Evolutionary conservation across 1,140 invertebrate species (phyloP), one percentile per base, ranked within the genome.

Genomic region (Notospermus geniculatus): DNA sequence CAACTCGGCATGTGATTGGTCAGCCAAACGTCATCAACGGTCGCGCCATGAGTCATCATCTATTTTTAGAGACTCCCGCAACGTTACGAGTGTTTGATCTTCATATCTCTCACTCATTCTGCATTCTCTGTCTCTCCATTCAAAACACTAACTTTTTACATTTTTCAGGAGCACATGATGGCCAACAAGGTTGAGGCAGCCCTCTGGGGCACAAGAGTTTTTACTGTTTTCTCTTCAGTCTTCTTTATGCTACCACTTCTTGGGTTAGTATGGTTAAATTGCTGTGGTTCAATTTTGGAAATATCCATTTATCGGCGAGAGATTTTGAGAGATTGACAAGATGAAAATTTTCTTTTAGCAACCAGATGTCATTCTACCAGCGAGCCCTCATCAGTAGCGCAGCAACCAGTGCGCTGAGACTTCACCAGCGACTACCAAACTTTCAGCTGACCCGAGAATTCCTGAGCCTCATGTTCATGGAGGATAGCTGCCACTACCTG

Each of bases 401-500:
- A 27, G 94, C 93, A 4, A 95, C 91, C 2, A 96, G 92, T 74
- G 93, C 95, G 2, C 82, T 98, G 36, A 84, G 95, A 57, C 84
- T 99, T 59, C 94, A 98, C 81, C 95, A 98, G 80, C 86, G 95
- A 62, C 81, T 98, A 54, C 92, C 92, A 22, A 72, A 77, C 32
- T 89, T 96, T 62, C 86, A 88, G 55, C 83, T 97, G 30, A 90
- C 85, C 56, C 82, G 89, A 63, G 88, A 92, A 76, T 97, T 95
- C 78, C 80, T 97, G 30, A 83, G 85, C 13, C 79, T 84, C 7
- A 78, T 98, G 59, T 84, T 97, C 64, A 71, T 88, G 45, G 96
- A 98, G 81, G 96, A 98, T 83, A 95, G 93, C 60, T 94, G 91
- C 68, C 96, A 99, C 80, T 98, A 99, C 78, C 84, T 98, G 57